Conservation (phyloP, 2,797 vertebrate genomes). For the Macrochelys suwanniensis region DNA sequence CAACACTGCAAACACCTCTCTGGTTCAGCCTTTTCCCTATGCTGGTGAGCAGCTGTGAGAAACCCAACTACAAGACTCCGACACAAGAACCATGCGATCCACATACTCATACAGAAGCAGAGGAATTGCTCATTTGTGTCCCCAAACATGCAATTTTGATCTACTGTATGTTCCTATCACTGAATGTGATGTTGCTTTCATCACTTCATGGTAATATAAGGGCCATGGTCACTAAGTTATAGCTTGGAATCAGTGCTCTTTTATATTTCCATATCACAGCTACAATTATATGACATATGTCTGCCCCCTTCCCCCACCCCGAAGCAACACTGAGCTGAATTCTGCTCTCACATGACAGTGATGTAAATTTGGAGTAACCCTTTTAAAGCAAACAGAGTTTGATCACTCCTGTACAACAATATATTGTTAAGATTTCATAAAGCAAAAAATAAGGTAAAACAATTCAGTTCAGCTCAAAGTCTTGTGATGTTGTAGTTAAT, state of each 20-base stretch:
- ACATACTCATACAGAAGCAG: neutral
- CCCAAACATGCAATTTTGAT: neutral
- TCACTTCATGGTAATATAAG: neutral
- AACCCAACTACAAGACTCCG: neutral
- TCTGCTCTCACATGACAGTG: fast-evolving
- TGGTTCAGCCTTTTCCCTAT: neutral
- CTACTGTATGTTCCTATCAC: neutral
- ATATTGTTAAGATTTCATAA: neutral
- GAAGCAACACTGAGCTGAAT: fast-evolving
- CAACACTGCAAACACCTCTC: neutral
- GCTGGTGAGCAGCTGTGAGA: neutral
- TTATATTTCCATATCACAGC: neutral
- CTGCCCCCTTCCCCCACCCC: neutral
- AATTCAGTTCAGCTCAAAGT: neutral
- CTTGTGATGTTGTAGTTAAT: neutral
- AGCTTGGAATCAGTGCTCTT: fast-evolving
- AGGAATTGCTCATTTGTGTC: neutral
- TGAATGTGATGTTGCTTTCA: neutral
- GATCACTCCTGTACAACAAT: fast-evolving
- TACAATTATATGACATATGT: fast-evolving
- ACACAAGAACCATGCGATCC: neutral
- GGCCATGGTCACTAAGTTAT: neutral
- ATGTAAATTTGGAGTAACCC: neutral
- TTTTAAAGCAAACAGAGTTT: fast-evolving
- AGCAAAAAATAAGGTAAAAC: fast-evolving